Base-by-base conservation (phyloP, 2,113 vertebrate species). In the Podarcis cretensis region DNA sequence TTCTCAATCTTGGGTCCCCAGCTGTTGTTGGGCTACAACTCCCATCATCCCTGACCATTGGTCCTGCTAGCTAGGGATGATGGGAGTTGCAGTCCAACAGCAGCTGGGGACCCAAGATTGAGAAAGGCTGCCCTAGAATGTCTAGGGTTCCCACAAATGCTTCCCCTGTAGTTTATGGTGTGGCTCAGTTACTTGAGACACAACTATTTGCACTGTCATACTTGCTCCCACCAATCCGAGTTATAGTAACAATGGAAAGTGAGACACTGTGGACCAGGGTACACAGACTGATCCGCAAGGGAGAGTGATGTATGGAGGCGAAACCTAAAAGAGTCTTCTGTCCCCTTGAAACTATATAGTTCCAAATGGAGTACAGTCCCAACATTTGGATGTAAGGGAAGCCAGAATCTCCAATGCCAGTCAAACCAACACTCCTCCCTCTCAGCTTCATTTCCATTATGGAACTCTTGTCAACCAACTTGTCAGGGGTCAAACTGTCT, bases 401-500 rank as follows among this genome's bases (percentile, higher is more conserved):
- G 37, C 16, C 48, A 25, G 7, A 59, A 21, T 78, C 63, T 68
- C 84, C 23, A 20, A 32, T 54, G 18, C 37, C 69, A 74, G 63
- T 16, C 12, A 54, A 25, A 30, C 13, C 27, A 21, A 6, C 59
- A 40, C 3, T 54, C 5, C 80, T 30, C 9, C 57, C 10, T 43
- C 21, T 65, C 1, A 0, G 1, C 57, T 76, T 40, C 54, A 48
- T 35, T 18, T 0, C 10, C 27, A 27, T 83, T 71, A 18, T 27
- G 57, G 37, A 37, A 37, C 37, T 37, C 37, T 37, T 37, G 37
- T 37, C 37, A 37, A 37, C 37, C 37, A 37, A 37, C 37, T 37
- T 37, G 37, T 37, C 37, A 37, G 37, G 37, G 37, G 37, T 37
- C 4, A 37, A 37, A 37, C 37, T 37, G 37, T 37, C 37, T 37